Evolutionary conservation across 2,113 vertebrate species (phyloP).

Genomic region (Loxodonta africana): DNA sequence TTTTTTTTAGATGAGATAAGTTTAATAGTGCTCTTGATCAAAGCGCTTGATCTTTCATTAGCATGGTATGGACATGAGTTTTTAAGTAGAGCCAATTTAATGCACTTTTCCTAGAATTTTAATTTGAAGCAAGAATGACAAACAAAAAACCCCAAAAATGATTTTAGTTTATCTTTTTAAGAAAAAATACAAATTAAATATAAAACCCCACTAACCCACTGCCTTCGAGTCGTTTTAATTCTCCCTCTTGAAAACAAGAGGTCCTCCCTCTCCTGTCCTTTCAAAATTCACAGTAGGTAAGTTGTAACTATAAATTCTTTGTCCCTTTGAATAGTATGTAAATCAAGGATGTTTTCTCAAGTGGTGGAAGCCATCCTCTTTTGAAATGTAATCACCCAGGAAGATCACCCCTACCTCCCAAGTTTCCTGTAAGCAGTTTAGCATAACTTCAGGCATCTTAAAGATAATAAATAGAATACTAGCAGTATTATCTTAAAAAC

Average conservation of each 20-base stretch:
- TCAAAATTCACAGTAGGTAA: background rate
- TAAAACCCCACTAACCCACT: too few relatives aligned
- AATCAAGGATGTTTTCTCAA: background rate
- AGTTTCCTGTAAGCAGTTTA: background rate
- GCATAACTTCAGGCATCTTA: background rate
- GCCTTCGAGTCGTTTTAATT: background rate
- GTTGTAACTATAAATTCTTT: background rate
- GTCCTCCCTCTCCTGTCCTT: background rate
- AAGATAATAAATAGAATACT: background rate
- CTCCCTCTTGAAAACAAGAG: background rate
- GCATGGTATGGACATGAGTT: background rate
- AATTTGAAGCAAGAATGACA: background rate
- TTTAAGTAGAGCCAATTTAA: background rate
- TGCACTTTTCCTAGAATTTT: background rate
- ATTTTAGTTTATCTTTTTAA: background rate
- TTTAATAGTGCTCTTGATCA: background rate
- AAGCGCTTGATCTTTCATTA: background rate
- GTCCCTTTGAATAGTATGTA: background rate
- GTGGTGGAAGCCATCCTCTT: background rate
- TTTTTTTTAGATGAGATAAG: background rate
- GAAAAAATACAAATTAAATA: background rate
- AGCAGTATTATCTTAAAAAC: background rate
- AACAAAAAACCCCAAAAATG: background rate
- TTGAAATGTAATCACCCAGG: background rate
- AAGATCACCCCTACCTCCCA: background rate